Base-by-base conservation (phyloP, 2,888 invertebrate genomes). In the Eristalis tenax region DNA sequence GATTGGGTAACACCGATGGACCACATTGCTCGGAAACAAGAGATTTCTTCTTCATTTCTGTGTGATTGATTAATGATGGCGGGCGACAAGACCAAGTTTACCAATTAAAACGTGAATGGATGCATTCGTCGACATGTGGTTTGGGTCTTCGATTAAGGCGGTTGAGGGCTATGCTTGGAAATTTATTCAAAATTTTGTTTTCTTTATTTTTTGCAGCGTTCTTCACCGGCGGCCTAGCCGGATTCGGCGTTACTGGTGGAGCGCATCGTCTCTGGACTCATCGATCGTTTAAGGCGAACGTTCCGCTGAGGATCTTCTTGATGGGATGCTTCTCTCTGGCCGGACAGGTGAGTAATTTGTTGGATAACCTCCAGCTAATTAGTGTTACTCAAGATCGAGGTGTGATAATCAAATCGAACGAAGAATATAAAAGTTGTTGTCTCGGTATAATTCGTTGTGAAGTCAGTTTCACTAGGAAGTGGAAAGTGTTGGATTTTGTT, bases 181-280 rank as follows among this genome's bases (percentile, higher is more conserved):
- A n/a, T n/a, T n/a, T n/a, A n/a, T n/a, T n/a, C n/a, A n/a, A 73
- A 57, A 28, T 40, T 66, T 71, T 65, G 28, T 63, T 69, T 77
- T 43, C 38, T 65, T 35, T 79, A 84, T 76, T 59, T 64, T 90
- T 94, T 93, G 57, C 91, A 95, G 95, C 93, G 26, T 91, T 93
- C 35, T 79, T 95, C 10, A 91, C 94, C 83, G 95, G 95, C n/a
- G 93, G 93, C 38, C 89, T 94, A 1, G 94, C 94, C 23, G 96
- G 95, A 13, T 95, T 96, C 88, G 95, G 96, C 10, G 95, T 96
- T 13, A 96, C 96, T 0, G 96, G 94, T 0, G 96, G 96, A 11
- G 96, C 93, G 0, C 96, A 96, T 91, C 94, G 96, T 56, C 94
- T 94, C 76, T 96, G 96, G 95, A 94, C 94, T 66, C 96, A 96